Percentiles rank a stretch among this genome's conserved stretches.
Evolutionary conservation across 1,140 invertebrate species (phyloP).

Genomic region (Macrobrachium rosenbergii): DNA sequence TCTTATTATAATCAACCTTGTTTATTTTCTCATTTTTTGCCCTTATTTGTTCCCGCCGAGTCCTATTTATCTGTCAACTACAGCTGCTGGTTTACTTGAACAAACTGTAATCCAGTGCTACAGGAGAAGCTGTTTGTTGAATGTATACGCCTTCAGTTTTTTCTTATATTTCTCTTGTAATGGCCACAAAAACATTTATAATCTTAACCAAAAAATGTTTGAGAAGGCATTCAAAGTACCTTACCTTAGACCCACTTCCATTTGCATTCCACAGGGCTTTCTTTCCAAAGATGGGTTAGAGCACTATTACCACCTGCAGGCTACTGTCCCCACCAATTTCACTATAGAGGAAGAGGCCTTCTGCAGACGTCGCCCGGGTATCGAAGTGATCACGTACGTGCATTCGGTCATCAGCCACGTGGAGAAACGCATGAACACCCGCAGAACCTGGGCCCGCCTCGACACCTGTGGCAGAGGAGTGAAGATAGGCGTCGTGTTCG

Average conservation of each 20-base stretch:
- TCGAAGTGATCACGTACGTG: slow-evolving; percentile 21
- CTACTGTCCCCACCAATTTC: background rate
- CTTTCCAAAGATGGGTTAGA: background rate
- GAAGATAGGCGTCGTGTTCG: slow-evolving; percentile 26
- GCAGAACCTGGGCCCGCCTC: slow-evolving; percentile 8
- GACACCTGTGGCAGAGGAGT: background rate
- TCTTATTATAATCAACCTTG: too few species aligned
- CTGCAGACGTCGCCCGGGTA: background rate
- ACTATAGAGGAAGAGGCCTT: background rate
- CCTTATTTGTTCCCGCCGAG: too few species aligned
- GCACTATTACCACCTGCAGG: background rate
- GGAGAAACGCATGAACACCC: slow-evolving; percentile 11
- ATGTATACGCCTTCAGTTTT: too few species aligned
- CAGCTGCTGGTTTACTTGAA: too few species aligned
- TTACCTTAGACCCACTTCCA: background rate
- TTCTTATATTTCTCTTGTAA: too few species aligned
- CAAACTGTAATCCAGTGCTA: too few species aligned
- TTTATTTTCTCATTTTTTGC: too few species aligned
- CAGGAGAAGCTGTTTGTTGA: too few species aligned
- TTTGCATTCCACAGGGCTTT: background rate
- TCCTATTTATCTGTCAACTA: too few species aligned
- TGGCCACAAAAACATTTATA: too few species aligned
- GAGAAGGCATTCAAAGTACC: too few species aligned
- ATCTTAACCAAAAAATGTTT: too few species aligned
- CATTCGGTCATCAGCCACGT: slow-evolving; percentile 24